Conservation (phyloP, 2,113 vertebrate species). For the Ageneiosus marmoratus region DNA sequence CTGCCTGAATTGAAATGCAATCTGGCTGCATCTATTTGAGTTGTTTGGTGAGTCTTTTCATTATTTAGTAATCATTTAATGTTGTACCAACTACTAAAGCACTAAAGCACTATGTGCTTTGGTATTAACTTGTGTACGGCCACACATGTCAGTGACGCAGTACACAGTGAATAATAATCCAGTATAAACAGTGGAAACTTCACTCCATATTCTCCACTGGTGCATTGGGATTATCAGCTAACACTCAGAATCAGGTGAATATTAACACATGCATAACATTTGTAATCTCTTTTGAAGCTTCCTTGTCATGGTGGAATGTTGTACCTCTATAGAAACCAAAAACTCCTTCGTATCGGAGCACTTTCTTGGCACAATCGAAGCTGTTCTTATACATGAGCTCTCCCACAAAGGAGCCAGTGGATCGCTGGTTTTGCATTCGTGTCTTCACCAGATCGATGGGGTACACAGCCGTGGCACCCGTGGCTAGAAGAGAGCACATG, state of each 20-base stretch:
- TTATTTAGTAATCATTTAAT: conserved; percentile 27
- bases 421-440: conserved; percentile 95
- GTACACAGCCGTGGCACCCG: conserved; percentile 92
- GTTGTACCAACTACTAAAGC: conserved; percentile 35
- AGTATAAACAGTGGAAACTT: neutral
- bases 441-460: conserved; percentile 98
- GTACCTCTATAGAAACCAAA: conserved; percentile 95
- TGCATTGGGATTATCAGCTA: neutral
- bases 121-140: conserved; percentile 19
- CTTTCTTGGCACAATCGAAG: conserved; percentile 95
- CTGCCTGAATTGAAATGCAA: neutral
- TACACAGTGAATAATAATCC: conserved; percentile 24
- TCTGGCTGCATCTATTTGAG: neutral
- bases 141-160: conserved; percentile 32
- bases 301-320: neutral
- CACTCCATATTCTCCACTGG: neutral
- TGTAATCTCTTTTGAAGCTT: neutral
- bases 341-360: conserved; percentile 90
- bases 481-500: conserved; percentile 73
- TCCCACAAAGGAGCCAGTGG: conserved; percentile 85
- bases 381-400: conserved; percentile 97
- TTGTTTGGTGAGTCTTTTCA: neutral
- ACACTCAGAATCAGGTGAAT: neutral
- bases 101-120: conserved; percentile 29
- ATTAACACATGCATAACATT: neutral